Percentiles rank a stretch among this genome's conserved stretches.
Evolutionary conservation across 2,113 vertebrate species (phyloP).

Genomic region (Ia io): DNA sequence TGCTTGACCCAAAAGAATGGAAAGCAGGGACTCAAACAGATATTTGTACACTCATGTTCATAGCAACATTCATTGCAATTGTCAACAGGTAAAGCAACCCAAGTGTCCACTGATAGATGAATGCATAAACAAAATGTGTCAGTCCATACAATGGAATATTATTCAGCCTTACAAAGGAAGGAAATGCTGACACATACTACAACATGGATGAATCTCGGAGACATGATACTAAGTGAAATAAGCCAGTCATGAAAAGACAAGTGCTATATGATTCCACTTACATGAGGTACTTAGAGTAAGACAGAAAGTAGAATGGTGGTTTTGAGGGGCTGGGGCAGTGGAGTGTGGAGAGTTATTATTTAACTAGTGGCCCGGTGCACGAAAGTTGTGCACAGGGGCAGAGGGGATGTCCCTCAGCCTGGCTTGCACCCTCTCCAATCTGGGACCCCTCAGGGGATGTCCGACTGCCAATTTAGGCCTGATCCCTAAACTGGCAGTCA

Average conservation of each 20-base stretch:
- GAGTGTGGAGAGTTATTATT: not conserved
- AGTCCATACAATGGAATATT: rapidly evolving
- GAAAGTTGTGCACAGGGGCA: too few relatives aligned
- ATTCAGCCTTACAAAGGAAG: not conserved
- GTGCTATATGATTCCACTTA: not conserved
- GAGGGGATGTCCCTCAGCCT: too few relatives aligned
- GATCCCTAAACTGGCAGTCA: too few relatives aligned
- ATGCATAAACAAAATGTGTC: not conserved
- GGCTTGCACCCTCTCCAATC: too few relatives aligned
- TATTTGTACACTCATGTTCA: not conserved
- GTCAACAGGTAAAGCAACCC: not conserved
- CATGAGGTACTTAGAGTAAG: not conserved
- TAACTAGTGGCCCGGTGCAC: too few relatives aligned
- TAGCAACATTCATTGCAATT: not conserved
- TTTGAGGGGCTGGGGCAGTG: not conserved
- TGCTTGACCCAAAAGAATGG: not conserved
- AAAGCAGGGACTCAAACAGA: not conserved
- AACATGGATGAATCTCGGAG: not conserved
- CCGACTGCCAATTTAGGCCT: too few relatives aligned
- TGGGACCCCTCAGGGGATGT: too few relatives aligned
- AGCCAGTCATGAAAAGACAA: not conserved
- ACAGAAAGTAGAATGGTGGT: not conserved
- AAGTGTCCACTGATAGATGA: not conserved
- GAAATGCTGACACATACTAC: not conserved
- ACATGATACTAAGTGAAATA: not conserved